Percentiles rank a stretch among this genome's conserved stretches.
Conservation (phyloP, 2,113 vertebrate genomes). For the Ictidomys tridecemlineatus region DNA sequence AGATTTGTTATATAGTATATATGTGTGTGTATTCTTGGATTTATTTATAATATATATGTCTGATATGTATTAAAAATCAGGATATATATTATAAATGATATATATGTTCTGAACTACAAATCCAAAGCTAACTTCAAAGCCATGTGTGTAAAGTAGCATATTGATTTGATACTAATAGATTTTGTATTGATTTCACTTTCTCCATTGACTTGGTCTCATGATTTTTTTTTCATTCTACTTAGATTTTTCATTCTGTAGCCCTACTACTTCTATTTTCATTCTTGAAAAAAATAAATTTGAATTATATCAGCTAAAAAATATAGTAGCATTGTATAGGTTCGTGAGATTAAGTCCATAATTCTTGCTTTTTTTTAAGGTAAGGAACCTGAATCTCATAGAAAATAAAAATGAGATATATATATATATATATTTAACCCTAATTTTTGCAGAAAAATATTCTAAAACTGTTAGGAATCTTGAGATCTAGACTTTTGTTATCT, state of each 20-base stretch:
- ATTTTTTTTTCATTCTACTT: conserved; percentile 5
- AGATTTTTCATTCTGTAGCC: neutral
- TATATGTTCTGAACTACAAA: neutral
- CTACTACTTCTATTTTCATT: neutral
- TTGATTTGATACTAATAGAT: neutral
- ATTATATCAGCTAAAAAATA: neutral
- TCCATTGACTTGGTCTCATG: neutral
- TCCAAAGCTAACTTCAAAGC: conserved; percentile 20
- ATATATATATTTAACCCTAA: neutral
- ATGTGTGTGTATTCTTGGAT: too few species aligned
- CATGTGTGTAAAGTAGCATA: neutral
- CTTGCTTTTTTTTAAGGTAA: neutral
- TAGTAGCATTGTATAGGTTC: neutral
- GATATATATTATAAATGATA: neutral
- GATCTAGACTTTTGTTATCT: neutral
- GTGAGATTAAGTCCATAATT: neutral
- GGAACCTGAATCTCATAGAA: conserved; percentile 16
- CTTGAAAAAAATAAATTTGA: neutral
- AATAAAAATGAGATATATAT: neutral
- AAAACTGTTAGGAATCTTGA: conserved; percentile 34
- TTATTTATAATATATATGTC: neutral
- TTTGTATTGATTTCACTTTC: conserved; percentile 1
- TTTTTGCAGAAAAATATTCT: neutral
- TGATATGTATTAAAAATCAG: neutral
- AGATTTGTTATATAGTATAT: neutral